Conservation (phyloP, 1,140 invertebrate species). For the Drosophila leontia region DNA sequence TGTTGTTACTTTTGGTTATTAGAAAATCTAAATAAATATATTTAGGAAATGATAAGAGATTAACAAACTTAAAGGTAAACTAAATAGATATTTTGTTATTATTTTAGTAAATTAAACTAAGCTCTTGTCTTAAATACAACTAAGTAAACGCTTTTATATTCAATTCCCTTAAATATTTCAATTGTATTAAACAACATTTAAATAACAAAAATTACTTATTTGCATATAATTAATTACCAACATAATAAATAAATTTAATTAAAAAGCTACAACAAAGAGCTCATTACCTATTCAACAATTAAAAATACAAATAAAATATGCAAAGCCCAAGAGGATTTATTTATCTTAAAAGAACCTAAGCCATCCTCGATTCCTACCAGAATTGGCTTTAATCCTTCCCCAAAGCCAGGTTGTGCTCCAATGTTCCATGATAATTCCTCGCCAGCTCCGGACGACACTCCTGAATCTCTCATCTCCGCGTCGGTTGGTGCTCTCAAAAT, state of each 20-base stretch:
- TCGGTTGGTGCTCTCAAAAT: conserved; percentile 24
- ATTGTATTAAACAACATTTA: too few relatives aligned
- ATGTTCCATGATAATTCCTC: conserved; percentile 18
- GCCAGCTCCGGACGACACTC: conserved; percentile 13
- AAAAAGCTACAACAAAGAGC: not conserved
- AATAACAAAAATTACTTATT: too few relatives aligned
- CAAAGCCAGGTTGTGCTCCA: not conserved
- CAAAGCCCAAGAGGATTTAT: conserved; percentile 6
- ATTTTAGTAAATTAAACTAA: too few relatives aligned
- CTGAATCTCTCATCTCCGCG: conserved; percentile 21
- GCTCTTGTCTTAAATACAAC: too few relatives aligned
- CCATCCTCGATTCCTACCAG: not conserved
- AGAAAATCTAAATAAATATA: not conserved
- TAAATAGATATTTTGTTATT: not conserved
- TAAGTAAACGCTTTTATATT: too few relatives aligned
- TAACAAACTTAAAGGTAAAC: not conserved
- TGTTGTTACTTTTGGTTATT: not conserved
- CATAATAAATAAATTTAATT: not conserved
- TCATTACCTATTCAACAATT: not conserved
- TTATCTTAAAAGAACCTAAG: conserved; percentile 15
- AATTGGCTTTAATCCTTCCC: conserved; percentile 24
- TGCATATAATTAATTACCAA: not conserved
- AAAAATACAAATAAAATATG: not conserved
- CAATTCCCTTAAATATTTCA: too few relatives aligned
- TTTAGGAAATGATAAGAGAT: not conserved